Percentiles rank a stretch among this genome's conserved stretches.
Evolutionary conservation across 2,113 vertebrate genomes (phyloP).

Genomic region (Elephas maximus): DNA sequence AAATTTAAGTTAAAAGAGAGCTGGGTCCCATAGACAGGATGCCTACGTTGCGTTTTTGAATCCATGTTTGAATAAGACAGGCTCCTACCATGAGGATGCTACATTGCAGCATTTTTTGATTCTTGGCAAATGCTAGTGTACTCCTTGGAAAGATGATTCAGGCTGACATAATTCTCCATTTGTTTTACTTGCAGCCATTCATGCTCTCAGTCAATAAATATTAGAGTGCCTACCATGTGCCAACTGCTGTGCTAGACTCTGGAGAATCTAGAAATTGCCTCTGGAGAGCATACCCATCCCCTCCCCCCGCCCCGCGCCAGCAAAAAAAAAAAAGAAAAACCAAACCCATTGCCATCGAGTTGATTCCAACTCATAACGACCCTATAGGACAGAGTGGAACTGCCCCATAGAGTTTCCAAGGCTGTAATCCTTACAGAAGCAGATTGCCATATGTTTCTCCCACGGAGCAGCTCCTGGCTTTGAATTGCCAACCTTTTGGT

Average conservation of each 20-base stretch:
- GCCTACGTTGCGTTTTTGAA: constrained; percentile 15
- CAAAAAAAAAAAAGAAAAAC: neutral
- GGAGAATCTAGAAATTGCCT: neutral
- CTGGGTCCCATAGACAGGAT: neutral
- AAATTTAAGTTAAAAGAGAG: constrained; percentile 28
- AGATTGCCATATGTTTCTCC: neutral
- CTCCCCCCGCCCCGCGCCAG: too few species aligned
- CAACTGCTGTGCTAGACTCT: neutral
- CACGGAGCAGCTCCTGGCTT: neutral
- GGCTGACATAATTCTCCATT: neutral
- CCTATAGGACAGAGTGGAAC: neutral
- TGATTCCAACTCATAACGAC: neutral
- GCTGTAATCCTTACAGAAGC: neutral
- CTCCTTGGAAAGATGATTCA: neutral
- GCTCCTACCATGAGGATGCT: neutral
- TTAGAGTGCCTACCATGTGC: neutral
- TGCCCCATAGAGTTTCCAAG: neutral
- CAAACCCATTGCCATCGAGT: neutral
- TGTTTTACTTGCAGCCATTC: neutral
- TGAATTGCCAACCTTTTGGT: neutral
- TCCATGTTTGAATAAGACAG: constrained; percentile 42
- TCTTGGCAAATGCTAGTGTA: constrained; percentile 22
- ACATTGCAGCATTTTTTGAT: neutral
- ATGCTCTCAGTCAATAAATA: neutral
- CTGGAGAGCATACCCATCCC: neutral